Evolutionary conservation across 2,113 vertebrate species (phyloP).

Genomic region (Thinocorus orbignyianus): DNA sequence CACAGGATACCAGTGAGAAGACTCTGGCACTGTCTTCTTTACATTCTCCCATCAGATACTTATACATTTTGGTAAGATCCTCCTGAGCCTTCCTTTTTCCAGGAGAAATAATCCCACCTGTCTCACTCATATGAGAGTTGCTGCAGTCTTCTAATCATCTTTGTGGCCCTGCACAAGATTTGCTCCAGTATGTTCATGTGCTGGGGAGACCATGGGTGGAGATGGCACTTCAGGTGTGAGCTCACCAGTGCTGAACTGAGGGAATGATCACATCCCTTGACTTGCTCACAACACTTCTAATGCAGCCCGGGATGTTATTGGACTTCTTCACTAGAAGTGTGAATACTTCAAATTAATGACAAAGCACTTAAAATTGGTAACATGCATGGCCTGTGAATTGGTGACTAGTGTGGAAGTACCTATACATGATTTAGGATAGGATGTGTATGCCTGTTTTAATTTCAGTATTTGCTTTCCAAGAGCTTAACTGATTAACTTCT

Average conservation of each 20-base stretch:
- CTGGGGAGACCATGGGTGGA: background rate
- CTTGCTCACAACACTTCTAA: background rate
- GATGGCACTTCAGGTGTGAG: background rate
- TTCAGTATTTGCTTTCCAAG: background rate
- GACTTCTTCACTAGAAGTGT: background rate
- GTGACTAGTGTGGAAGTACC: background rate
- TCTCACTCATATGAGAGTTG: background rate
- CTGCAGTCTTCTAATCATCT: background rate
- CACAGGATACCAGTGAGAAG: conserved; percentile 24
- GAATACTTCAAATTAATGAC: background rate
- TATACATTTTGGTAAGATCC: conserved; percentile 20
- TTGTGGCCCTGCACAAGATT: background rate
- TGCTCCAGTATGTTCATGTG: background rate
- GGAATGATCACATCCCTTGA: background rate
- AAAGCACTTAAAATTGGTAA: background rate
- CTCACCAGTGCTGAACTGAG: background rate
- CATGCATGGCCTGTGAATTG: background rate
- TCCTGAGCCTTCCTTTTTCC: background rate
- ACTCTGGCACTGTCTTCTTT: background rate
- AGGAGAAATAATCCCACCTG: background rate
- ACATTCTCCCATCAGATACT: conserved; percentile 24
- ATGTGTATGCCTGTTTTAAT: background rate
- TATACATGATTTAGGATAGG: background rate
- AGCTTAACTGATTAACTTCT: background rate
- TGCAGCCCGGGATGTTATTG: background rate